Base-by-base conservation (phyloP, 2,113 vertebrate genomes). In the Glaucidium brasilianum region DNA sequence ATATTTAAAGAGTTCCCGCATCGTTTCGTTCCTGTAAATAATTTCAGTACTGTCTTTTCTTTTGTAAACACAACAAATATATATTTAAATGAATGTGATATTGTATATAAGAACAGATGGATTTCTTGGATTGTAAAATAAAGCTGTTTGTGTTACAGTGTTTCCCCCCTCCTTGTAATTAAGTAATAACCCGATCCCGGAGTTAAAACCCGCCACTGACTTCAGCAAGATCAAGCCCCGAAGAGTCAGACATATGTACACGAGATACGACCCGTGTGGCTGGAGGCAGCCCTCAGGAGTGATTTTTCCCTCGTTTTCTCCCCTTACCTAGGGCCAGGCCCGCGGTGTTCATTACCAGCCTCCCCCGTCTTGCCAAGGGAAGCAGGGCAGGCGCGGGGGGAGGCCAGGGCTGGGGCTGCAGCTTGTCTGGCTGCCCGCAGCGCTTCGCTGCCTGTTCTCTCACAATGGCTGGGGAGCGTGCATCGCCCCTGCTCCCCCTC, bases 21-120 rank as follows among this genome's bases (percentile, higher is more conserved):
- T 91, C 22, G 19, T 95, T 75, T 69, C 19, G 17, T 96, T 96
- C 96, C 96, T 98, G 97, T 98, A 98, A 97, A 98, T 98, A 98
- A 94, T 95, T 87, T 96, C 83, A 97, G 95, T 94, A 94, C 79
- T 94, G 93, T 94, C 72, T 87, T 97, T 96, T 97, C 95, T 97
- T 97, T 97, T 97, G 94, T 97, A 97, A 97, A 97, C 93, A 64
- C 81, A 90, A 95, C 83, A 92, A 78, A 80, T 95, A 90, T 96
- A 30, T 97, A 97, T 98, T 98, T 97, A 97, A 98, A 97, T 94
- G 86, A 91, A 93, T 88, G 93, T 94, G 47, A 85, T 96, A 97
- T 18, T 98, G 97, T 98, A 98, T 97, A 98, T 98, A 97, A 96
- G 92, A 85, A 91, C 64, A 85, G 93, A 88, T 52, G 86, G 85